Conservation (phyloP, 2,888 invertebrate species). For the Clivina fossor region DNA sequence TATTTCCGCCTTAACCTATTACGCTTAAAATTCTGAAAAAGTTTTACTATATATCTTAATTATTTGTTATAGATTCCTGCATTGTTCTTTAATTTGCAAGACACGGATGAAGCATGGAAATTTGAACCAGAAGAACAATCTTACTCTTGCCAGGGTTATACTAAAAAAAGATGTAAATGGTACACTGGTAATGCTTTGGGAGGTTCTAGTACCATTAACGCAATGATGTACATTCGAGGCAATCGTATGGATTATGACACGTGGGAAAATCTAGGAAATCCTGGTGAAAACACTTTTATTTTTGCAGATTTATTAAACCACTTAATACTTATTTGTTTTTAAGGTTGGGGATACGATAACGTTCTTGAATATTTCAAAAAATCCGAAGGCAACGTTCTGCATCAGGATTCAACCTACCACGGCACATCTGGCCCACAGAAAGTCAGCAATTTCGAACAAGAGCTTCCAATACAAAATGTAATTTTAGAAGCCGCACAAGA, state of each 20-base stretch:
- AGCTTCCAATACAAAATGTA: constrained; percentile 15
- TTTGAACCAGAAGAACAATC: constrained; percentile 54
- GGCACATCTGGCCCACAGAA: constrained; percentile 36
- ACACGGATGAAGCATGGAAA: constrained; percentile 43
- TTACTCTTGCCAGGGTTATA: constrained; percentile 46
- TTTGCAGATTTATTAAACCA: background rate
- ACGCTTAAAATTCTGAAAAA: too few relatives aligned
- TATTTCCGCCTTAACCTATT: too few relatives aligned
- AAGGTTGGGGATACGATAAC: constrained; percentile 3
- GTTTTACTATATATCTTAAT: too few relatives aligned
- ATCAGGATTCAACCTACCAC: constrained; percentile 20
- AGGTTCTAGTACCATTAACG: constrained; percentile 63
- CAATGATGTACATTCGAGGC: constrained; percentile 63
- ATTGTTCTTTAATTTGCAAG: constrained; percentile 45
- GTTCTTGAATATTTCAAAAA: constrained; percentile 7
- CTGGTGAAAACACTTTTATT: constrained; percentile 49
- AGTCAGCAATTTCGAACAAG: constrained; percentile 25
- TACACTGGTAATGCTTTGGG: constrained; percentile 62
- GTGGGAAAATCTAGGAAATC: constrained; percentile 61
- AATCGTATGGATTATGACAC: constrained; percentile 62
- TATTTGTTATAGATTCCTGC: constrained; percentile 59
- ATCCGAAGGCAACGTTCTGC: constrained; percentile 26
- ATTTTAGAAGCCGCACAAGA: constrained; percentile 36
- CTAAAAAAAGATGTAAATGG: constrained; percentile 52
- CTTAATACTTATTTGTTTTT: constrained; percentile 49